Base-by-base conservation (phyloP, 2,888 invertebrate genomes). In the Cheilosia vulpina region DNA sequence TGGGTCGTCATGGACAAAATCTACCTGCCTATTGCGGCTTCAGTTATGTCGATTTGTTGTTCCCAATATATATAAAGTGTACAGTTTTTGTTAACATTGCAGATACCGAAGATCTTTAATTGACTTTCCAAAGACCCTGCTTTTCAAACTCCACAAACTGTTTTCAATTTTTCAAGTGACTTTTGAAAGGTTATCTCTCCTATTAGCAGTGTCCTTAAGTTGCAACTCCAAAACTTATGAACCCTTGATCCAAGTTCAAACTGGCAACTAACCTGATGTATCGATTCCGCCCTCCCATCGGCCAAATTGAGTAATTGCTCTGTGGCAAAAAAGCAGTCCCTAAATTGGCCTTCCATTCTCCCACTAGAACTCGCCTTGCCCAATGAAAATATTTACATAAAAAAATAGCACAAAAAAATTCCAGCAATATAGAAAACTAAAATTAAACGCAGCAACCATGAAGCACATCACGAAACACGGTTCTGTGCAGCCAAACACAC, bases 401-500 rank as follows among this genome's bases (percentile, higher is more conserved):
- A 47, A 7, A 6, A 13, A 27, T 19, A 15, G 9, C 5, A 19
- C 31, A 63, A 38, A 65, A 53, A 57, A 47, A 15, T 11, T 2
- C 19, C n/a, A 24, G 45, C 13, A 55, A 68, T 47, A 47, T 24
- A 52, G 34, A 66, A 81, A 72, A 72, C 81, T 63, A 45, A 81
- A 81, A 85, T 85, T 76, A 85, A 85, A 81, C 62, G 85, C 81
- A 85, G 58, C 66, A 43, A 81, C 76, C 85, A 47, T 85, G 57
- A 80, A 81, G 72, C 41, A 43, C 71, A 73, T 68, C 53, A 43
- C 31, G 62, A 68, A 43, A n/a, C 55, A 38, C 66, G 43, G 62
- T 41, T 57, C 43, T 57, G 31, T 57, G 57, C 78, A 71, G 3
- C 2, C 17, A 34, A 50, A 19, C 41, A 15, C 34, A 38, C 31